Evolutionary conservation across 1,140 invertebrate genomes (phyloP), one percentile per base, ranked within the genome.

Genomic region (Choristoneura fumiferana): DNA sequence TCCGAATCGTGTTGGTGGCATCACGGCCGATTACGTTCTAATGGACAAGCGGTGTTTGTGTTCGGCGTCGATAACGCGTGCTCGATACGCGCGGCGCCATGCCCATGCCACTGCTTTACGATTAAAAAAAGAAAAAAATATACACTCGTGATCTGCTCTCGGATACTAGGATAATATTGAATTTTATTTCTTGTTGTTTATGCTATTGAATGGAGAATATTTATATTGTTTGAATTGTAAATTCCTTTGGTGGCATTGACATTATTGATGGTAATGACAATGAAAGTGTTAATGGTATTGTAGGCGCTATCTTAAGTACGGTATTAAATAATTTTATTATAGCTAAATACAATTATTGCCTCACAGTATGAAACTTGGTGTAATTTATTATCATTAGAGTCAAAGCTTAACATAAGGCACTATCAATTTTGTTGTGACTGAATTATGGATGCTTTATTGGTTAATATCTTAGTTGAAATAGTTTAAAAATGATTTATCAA

Each of bases 41-140:
- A 87, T 87, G 84, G 82, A 87, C 84, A 87, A 87, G 76, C 77
- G 73, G 35, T 87, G 84, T 87, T 86, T 87, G 82, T 87, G 82
- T 85, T 74, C 69, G 67, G 60, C 34, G 10, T 58, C 66, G 84
- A 87, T 87, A 87, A 87, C 69, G 71, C 64, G 52, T 69, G 74
- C 69, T 78, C 70, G 81, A 87, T 84, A 84, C 71, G 71, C 71
- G 62, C 75, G 81, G 82, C 81, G 84, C 84, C 79, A 84, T 64
- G 81, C 81, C 84, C 79, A 84, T 64, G 81, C 81, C 81, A 87
- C 73, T 62, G 73, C 59, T 68, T 72, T 72, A 67, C 66, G 65
- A 68, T 73, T 55, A 43, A 71, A 69, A 54, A 52, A 66, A 67
- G 62, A 69, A 45, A 38, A 66, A 65, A 67, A 72, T 58, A 77